Base-by-base conservation (phyloP, 2,888 invertebrate genomes). In the Escarpia spicata region DNA sequence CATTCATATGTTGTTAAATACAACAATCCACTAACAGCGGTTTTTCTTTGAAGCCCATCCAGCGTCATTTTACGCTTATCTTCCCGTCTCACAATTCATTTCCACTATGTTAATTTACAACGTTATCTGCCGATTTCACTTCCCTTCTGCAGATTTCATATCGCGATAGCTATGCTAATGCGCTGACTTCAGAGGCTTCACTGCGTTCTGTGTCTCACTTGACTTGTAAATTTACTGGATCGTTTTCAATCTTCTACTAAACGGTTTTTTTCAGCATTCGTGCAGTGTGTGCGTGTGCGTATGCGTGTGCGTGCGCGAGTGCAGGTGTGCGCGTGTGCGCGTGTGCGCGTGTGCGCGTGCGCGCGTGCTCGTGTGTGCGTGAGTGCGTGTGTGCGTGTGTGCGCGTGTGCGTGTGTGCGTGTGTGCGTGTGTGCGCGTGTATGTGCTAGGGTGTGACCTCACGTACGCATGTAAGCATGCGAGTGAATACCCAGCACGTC, bases 81-180 rank as follows among this genome's bases (percentile, higher is more conserved):
- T 52, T 26, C 75, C 75, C n/a, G 26, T 75, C 19, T 75, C 75
- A 75, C 6, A 15, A 6, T 19, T 26, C 26, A 26, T 75, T 75
- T 75, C 75, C 75, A 75, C 75, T 75, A 75, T 75, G 75, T 75
- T 75, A 75, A 75, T 75, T 26, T 75, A 75, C 75, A 75, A 75
- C n/a, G 75, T 12, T 26, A 75, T 75, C 75, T 75, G 75, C n/a
- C 19, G n/a, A 26, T 75, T 26, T 75, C 4, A 75, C 26, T 75
- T 75, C 26, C 75, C 75, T 75, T 26, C 19, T 75, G 75, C 19
- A 75, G 75, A 75, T 75, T 75, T n/a, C 75, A 75, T 26, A n/a
- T 75, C 26, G 75, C 75, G 26, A 75, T 75, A 75, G 26, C 75
- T 0, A 75, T 75, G 75, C 75, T 75, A 75, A 75, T 75, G 75